Base-by-base conservation (phyloP, 2,113 vertebrate genomes). In the Colius striatus region DNA sequence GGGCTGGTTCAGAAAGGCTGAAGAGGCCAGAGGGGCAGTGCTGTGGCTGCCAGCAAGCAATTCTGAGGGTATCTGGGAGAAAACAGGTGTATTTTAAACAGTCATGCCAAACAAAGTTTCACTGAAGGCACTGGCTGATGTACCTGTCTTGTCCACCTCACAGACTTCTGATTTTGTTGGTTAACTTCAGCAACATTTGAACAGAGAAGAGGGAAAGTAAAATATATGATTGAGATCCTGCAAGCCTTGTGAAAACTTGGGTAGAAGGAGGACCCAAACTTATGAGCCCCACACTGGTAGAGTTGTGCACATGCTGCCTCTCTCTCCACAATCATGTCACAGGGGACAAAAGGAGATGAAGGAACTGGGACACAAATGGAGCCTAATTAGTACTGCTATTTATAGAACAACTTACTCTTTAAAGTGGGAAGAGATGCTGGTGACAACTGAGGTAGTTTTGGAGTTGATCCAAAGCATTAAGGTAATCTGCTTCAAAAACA, bases 321-420 rank as follows among this genome's bases (percentile, higher is more conserved):
- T 51, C 34, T 0, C 34, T 38, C 41, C 41, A n/a, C 3, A 0
- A 26, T 25, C 78, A 32, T 5, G 5, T 34, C 60, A 30, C 68
- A 2, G 1, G 51, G 41, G 8, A 74, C 2, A 3, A 66, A n/a
- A 50, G 47, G n/a, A 55, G 67, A 1, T 67, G 72, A 81, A 68
- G 51, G 43, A 90, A 93, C 48, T 67, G 43, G 83, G 63, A 80
- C 73, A 71, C 43, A 67, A 51, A 32, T 2, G 4, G 48, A 86
- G 55, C 41, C 68, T 77, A 84, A 86, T 84, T 92, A 78, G 61
- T 51, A 63, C 38, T 21, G 32, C 51, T 90, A 84, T 86, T 93
- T 93, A 81, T 84, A 93, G 72, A 77, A 83, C n/a, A 72, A 25
- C 63, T 80, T 86, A 27, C 47, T 88, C 88, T 89, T 61, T 38